phyloP scores from a whole-genome alignment of 2,888 invertebrate genomes.

The Mactromeris polynyma region DNA sequence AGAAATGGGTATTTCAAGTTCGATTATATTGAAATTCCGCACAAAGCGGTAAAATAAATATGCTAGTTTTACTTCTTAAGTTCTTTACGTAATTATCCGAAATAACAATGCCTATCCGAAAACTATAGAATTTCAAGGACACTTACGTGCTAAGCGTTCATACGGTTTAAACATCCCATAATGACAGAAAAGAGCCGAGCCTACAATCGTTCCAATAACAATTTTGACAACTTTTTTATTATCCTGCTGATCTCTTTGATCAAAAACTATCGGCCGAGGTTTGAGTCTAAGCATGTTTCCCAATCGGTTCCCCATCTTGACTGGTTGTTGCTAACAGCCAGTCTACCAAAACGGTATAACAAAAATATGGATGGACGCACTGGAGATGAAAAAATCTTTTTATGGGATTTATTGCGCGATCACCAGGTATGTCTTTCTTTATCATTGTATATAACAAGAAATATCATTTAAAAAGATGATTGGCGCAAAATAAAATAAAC shows the following conservation, averaged over 20 bases:
- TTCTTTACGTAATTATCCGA: conserved; percentile 5
- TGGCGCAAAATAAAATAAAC: no score
- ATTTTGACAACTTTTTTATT: not conserved
- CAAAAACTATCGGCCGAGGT: not conserved
- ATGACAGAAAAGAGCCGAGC: not conserved
- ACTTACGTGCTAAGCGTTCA: not conserved
- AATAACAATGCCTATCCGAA: conserved; percentile 14
- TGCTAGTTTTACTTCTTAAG: no score
- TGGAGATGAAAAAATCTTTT: no score
- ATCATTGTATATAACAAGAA: no score
- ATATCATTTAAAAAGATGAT: no score
- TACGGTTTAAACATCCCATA: not conserved
- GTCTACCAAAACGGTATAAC: no score
- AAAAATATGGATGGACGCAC: no score
- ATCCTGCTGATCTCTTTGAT: not conserved
- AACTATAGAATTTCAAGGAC: conserved; percentile 24
- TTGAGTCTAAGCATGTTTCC: not conserved
- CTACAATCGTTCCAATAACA: not conserved
- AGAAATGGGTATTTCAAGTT: no score
- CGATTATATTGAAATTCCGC: no score
- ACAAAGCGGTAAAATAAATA: no score
- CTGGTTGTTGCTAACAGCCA: not conserved
- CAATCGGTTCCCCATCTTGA: not conserved
- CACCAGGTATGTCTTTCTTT: no score
- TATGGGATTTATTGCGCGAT: no score